Base-by-base conservation (phyloP, 2,888 invertebrate genomes). In the Adelognathus sp. region DNA sequence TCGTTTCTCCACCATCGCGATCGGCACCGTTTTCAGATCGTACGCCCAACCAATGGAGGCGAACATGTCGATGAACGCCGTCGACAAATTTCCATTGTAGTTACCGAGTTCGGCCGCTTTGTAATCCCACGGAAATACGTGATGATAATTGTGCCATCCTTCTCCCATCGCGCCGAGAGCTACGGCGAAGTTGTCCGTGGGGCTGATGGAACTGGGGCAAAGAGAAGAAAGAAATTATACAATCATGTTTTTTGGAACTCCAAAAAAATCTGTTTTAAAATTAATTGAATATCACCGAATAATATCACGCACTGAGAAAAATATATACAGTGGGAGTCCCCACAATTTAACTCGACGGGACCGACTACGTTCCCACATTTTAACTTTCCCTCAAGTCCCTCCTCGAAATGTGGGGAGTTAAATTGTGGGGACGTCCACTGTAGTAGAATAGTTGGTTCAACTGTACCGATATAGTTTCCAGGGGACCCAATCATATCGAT, bases 141-240 rank as follows among this genome's bases (percentile, higher is more conserved):
- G 97, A 86, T 97, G 97, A 90, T 97, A 97, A 92, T 97, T 97
- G 91, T 97, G 97, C 95, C 96, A 97, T 9, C 97, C 97, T 88
- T 96, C 96, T 18, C 96, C 96, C 54, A 95, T 92, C 0, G 96
- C 95, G 41, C 94, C 91, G 5, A 95, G 90, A 0, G 95, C 94
- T 0, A 97, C 96, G 0, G 92, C 86, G 76, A 92, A 90, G 86
- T 95, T 96, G 88, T 97, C 95, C 1, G 95, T 94, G 0, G 97
- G 94, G 84, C 94, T 94, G 86, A 95, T 95, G 74, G 92, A 91
- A 82, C 94, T 94, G 90, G 16, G 27, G 18, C 1, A 9, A 56
- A n/a, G n/a, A 16, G 14, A 16, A 24, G 36, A 50, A 18, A 36
- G 18, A 18, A 21, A 79, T 46, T 60, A 24, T 18, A 29, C 5